Conservation (phyloP, 2,797 vertebrate species). For the Pseudocheirus occidentalis region DNA sequence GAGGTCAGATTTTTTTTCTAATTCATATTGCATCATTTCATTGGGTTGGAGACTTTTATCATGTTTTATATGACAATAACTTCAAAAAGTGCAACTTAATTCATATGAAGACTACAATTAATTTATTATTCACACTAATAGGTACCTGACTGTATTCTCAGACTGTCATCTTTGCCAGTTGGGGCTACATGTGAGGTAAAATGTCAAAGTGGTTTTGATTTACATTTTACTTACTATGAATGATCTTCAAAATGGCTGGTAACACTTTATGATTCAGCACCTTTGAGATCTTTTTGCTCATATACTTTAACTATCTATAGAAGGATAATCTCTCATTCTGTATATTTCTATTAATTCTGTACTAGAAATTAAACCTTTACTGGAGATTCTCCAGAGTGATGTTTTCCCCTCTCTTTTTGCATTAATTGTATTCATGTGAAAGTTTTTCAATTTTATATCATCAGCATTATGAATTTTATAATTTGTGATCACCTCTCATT, state of each 20-base stretch:
- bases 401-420: background rate
- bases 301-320: background rate
- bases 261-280: background rate
- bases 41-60: background rate
- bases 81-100: background rate
- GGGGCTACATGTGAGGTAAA: background rate
- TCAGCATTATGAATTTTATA: background rate
- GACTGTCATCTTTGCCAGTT: background rate
- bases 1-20: background rate
- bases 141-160: background rate
- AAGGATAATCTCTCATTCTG: background rate
- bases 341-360: background rate
- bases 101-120: background rate
- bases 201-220: background rate
- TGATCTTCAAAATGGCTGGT: background rate
- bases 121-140: background rate
- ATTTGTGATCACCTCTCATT: background rate
- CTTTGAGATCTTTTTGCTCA: background rate
- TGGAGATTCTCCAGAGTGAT: background rate
- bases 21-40: background rate
- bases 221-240: background rate
- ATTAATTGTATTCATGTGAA: background rate
- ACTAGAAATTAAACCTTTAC: background rate
- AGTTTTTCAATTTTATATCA: background rate
- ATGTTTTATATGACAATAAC: background rate